Base-by-base conservation (phyloP, 2,888 invertebrate genomes). In the Cabera pusaria region DNA sequence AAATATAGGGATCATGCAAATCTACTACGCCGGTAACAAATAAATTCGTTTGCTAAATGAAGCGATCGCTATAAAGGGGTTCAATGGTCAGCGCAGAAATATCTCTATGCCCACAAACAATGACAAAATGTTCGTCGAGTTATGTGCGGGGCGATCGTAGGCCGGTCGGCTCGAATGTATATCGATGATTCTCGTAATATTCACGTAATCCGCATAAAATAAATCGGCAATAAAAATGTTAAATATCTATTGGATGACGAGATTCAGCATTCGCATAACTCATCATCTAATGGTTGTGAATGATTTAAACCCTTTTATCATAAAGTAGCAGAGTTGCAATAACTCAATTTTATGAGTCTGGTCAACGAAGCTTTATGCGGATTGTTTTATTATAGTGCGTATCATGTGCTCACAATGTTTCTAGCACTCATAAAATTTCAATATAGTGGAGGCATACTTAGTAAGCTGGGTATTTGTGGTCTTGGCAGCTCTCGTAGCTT, bases 291-390 rank as follows among this genome's bases (percentile, higher is more conserved):
- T 87, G 84, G 87, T 79, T 72, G 71, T 72, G 80, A 77, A 82
- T 86, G 85, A 87, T 84, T 86, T 86, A 86, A 87, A 86, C 77
- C 82, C 84, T 85, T 86, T 85, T 86, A 87, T 86, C 87, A 78
- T 77, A 78, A 81, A 86, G 80, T 81, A 79, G 72, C 86, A 86
- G 76, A 72, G 77, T 82, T 79, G 76, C 72, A 73, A 81, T 86
- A 84, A 85, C 77, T 87, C 85, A 84, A 64, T 84, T 86, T 86
- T 87, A 86, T 86, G 80, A 78, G 82, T 77, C 71, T 74, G 81
- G 84, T 83, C 86, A 83, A 79, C 79, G 75, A 61, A 66, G 72
- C 67, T 82, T 82, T 73, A 77, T 72, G 72, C 59, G 70, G 71
- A 79, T 82, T 74, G 72, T 80, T 83, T 81, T 80, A 77, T 76